Evolutionary conservation across 2,797 vertebrate genomes (phyloP), one percentile per base, ranked within the genome.

Genomic region (Enteromius afrohamiltoni): DNA sequence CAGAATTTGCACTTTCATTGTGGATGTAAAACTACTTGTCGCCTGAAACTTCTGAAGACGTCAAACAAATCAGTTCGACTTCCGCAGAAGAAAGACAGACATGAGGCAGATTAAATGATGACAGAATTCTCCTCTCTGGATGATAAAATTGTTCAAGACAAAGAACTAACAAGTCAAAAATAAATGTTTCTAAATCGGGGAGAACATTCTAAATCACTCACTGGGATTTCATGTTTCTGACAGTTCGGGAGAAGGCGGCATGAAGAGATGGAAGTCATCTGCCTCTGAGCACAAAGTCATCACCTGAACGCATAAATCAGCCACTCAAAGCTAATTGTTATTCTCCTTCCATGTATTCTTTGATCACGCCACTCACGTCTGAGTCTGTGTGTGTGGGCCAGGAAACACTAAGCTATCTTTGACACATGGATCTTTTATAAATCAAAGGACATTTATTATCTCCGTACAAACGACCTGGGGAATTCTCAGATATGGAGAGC

Each of bases 381-480:
- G 55, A 79, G 64, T 55, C 65, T 70, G 65, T 70, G 65, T 70
- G 65, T 70, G 65, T 82, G 80, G 55, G 80, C 80, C 29, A 74
- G 69, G 14, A 34, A 37, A 62, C 69, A 40, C 80, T 34, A 65
- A 74, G 80, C 40, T 82, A 62, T 82, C 60, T 82, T 51, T 75
- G 70, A 82, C 55, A 53, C 70, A 73, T 81, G 42, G 55, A 73
- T 64, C 79, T 81, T 74, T 74, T 74, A 62, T n/a, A 81, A 81
- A 82, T 74, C 80, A 82, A 82, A 82, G 58, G 45, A 75, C 70
- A 82, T 82, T 82, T 82, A 82, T 74, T 75, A 75, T 75, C 80
- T 75, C 70, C 14, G 1, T 70, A 42, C 58, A 75, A 82, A 70
- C 74, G 69, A 77, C 74, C 75, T 4, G 51, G 65, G 82, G 82